Percentiles rank a stretch among this genome's conserved stretches.
phyloP scores from a whole-genome alignment of 2,888 invertebrate genomes.

The Rapana venosa region DNA sequence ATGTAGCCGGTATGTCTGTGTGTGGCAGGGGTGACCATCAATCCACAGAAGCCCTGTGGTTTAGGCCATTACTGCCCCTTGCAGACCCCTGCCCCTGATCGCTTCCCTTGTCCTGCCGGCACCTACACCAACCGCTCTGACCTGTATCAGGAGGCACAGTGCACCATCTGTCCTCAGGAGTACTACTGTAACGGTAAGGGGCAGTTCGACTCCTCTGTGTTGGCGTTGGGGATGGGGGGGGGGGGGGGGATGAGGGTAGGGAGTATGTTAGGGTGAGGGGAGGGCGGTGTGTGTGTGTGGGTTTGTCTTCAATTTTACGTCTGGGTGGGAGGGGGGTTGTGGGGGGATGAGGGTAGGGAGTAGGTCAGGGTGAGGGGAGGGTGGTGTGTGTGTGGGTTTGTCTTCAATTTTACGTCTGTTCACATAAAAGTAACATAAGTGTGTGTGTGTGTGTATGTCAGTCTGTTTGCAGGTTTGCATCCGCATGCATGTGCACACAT shows the following conservation, averaged over 20 bases:
- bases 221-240: too few species aligned
- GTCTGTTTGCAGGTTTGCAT: background rate
- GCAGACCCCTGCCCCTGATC: slow-evolving; percentile 68
- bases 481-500: background rate
- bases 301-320: background rate
- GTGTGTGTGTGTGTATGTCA: background rate
- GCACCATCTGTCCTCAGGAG: slow-evolving; percentile 63
- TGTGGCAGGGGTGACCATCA: slow-evolving; percentile 53
- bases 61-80: slow-evolving; percentile 71
- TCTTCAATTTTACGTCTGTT: background rate
- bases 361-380: slow-evolving; percentile 2
- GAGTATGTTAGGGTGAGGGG: too few species aligned
- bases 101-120: slow-evolving; percentile 70
- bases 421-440: background rate
- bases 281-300: too few species aligned
- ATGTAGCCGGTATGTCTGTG: background rate
- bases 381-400: background rate
- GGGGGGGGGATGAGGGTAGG: too few species aligned
- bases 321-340: background rate
- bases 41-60: slow-evolving; percentile 64
- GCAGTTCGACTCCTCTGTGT: background rate
- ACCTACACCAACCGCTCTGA: slow-evolving; percentile 63
- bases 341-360: background rate
- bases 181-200: slow-evolving; percentile 68
- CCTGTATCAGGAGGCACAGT: slow-evolving; percentile 62